Base-by-base conservation (phyloP, 2,113 vertebrate species). In the Paradoxurus hermaphroditus region DNA sequence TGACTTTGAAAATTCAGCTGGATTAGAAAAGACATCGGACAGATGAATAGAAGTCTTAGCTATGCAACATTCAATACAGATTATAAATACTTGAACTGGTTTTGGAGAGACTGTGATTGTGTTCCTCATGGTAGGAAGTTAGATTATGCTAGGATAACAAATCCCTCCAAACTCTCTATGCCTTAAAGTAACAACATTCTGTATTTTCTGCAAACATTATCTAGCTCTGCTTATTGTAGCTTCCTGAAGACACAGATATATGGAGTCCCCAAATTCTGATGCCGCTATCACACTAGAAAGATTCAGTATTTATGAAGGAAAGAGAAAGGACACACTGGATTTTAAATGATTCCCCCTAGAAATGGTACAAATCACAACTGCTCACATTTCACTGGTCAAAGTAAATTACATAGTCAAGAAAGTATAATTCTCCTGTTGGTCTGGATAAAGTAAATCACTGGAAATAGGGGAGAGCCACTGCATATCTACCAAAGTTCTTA, bases 271-370 rank as follows among this genome's bases (percentile, higher is more conserved):
- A n/a, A 31, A 11, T 83, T 86, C 39, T 46, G 4, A 18, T 36
- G 49, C 1, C 13, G 4, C 27, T 13, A 16, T 56, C 2, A 21
- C 39, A 44, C 3, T 21, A 16, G 16, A 68, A 72, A 15, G 21
- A 39, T 56, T 79, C 72, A 46, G 13, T 53, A 46, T 72, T 49
- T n/a, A 6, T 84, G 34, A 49, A 2, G 2, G 5, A 31, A 67
- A 13, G 1, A 6, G 25, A 70, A 63, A 53, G 1, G 16, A 4
- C 9, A 39, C 0, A 1, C 3, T 25, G 1, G 23, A 53, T 70
- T 19, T n/a, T 59, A 59, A 81, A 62, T 9, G 4, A 4, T 86
- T 90, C 12, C 2, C 11, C 9, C 49, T 53, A 53, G 13, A 90
- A 91, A 68, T 68, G 34, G 23, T 29, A 19, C 27, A 27, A 53